Conservation (phyloP, 2,113 vertebrate species). For the Falco punctatus region DNA sequence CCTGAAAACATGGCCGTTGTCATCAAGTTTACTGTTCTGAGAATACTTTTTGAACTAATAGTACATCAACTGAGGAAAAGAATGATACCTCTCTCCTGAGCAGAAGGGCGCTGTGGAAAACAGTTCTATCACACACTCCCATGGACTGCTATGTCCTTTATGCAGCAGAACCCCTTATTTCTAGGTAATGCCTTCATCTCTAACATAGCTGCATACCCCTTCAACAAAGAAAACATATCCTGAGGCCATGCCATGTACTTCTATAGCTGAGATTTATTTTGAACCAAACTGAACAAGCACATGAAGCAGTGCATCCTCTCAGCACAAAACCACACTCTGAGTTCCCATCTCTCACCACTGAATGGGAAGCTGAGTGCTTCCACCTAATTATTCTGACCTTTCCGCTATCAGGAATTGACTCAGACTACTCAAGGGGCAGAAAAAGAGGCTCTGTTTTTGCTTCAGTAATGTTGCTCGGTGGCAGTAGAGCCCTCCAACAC, state of each 20-base stretch:
- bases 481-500: not conserved
- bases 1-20: not conserved
- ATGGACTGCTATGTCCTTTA: not conserved
- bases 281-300: not conserved
- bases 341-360: not conserved
- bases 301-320: not conserved
- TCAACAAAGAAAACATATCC: not conserved
- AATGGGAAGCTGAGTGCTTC: conserved; percentile 11
- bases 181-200: not conserved
- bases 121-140: not conserved
- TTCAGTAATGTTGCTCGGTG: not conserved
- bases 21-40: not conserved
- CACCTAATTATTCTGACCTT: conserved; percentile 57
- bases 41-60: not conserved
- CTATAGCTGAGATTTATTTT: conserved; percentile 17
- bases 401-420: conserved; percentile 17
- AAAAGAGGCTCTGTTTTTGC: conserved; percentile 23
- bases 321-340: conserved; percentile 6
- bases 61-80: not conserved
- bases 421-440: conserved; percentile 12
- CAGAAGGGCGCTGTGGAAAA: not conserved
- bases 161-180: not conserved
- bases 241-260: not conserved
- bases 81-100: not conserved
- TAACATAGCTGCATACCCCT: not conserved